Conservation (phyloP, 2,113 vertebrate genomes). For the Bubo scandiacus region DNA sequence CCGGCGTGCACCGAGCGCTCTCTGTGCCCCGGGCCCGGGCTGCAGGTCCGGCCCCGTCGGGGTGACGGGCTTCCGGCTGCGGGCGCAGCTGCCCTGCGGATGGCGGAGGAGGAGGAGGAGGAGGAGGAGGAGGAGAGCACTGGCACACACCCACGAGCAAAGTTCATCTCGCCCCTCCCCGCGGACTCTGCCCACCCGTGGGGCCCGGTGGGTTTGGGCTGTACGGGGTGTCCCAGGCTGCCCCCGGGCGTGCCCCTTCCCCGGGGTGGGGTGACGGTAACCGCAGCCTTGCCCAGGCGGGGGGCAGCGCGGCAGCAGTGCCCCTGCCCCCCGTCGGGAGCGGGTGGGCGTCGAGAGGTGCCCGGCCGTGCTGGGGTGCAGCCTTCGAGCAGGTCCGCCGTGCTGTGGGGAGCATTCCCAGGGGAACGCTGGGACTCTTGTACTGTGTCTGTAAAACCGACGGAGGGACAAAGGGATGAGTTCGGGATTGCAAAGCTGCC, state of each 20-base stretch:
- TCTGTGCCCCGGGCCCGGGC: neutral
- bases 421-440: neutral
- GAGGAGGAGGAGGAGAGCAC: no score
- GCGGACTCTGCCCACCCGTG: neutral
- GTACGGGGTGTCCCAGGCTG: neutral
- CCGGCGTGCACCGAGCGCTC: neutral
- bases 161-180: neutral
- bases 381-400: neutral
- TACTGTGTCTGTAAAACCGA: neutral
- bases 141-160: neutral
- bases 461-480: neutral
- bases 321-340: no score
- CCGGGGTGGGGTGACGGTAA: neutral
- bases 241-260: neutral
- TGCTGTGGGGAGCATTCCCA: neutral
- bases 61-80: neutral
- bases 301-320: neutral
- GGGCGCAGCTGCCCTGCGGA: no score
- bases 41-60: neutral
- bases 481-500: neutral
- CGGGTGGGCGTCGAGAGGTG: neutral
- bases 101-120: neutral
- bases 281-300: neutral
- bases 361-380: neutral
- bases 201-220: neutral